These are phyloP conservation scores for Erannis defoliaria DNA, from an alignment of 2,888 invertebrate species.

Conservation along the genomic window DNA sequence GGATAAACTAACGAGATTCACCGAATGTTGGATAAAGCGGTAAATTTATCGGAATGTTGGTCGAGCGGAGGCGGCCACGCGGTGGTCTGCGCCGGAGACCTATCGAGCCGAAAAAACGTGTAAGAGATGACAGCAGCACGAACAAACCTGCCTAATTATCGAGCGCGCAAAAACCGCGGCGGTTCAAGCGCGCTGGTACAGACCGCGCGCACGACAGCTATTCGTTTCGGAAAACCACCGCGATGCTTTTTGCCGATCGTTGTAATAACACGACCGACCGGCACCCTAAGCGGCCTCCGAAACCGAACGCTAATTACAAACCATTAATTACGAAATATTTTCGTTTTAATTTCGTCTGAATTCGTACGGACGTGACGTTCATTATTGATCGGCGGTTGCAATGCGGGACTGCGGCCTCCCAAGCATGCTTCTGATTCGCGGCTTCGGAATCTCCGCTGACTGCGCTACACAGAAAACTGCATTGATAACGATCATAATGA, in stretches of 20 bases:
- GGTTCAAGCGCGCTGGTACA: slow-evolving; percentile 69
- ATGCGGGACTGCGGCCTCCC: slow-evolving; percentile 50
- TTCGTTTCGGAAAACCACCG: slow-evolving; percentile 65
- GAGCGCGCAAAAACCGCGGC: slow-evolving; percentile 70
- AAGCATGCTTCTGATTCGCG: slow-evolving; percentile 46
- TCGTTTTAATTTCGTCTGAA: slow-evolving; percentile 59
- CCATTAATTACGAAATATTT: slow-evolving; percentile 74
- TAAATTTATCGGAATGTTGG: slow-evolving; percentile 82
- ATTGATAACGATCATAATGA: slow-evolving; percentile 23
- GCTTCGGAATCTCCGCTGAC: slow-evolving; percentile 26
- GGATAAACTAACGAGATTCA: slow-evolving; percentile 83
- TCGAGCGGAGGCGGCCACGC: slow-evolving; percentile 56
- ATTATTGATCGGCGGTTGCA: slow-evolving; percentile 67
- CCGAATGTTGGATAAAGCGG: slow-evolving; percentile 84
- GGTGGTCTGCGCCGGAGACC: slow-evolving; percentile 76
- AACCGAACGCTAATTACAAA: slow-evolving; percentile 68
- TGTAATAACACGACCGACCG: slow-evolving; percentile 65
- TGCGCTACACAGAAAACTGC: slow-evolving; percentile 23
- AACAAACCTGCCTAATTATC: slow-evolving; percentile 79
- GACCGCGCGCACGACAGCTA: slow-evolving; percentile 68
- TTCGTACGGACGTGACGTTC: slow-evolving; percentile 64
- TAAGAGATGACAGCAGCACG: slow-evolving; percentile 82
- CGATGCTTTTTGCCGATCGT: slow-evolving; percentile 62
- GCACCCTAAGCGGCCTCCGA: slow-evolving; percentile 58
- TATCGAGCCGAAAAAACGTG: slow-evolving; percentile 73